Evolutionary conservation across 1,140 invertebrate genomes (phyloP).

Genomic region (Pararge aegeria): DNA sequence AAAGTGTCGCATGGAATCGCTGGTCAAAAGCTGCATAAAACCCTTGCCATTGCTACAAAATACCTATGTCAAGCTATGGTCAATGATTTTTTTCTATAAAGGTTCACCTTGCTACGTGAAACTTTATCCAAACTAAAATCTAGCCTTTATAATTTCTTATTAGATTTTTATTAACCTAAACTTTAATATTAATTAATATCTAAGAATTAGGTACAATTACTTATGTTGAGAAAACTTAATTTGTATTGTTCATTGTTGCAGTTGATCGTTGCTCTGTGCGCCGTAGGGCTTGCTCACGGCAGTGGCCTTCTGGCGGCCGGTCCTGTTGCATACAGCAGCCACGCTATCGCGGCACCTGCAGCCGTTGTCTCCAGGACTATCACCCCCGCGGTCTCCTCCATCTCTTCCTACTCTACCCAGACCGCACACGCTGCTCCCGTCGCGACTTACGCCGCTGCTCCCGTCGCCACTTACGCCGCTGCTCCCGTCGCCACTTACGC

Average conservation of each 20-base stretch:
- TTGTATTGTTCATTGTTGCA: constrained; percentile 17
- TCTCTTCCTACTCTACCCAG: constrained; percentile 46
- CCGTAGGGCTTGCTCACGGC: constrained; percentile 41
- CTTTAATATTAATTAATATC: no score
- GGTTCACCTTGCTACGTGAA: no score
- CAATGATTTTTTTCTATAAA: no score
- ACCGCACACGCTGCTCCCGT: constrained; percentile 40
- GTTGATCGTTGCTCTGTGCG: constrained; percentile 47
- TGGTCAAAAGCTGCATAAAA: no score
- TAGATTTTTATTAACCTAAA: no score
- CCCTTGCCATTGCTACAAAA: no score
- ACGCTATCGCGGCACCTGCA: constrained; percentile 31
- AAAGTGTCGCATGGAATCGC: no score
- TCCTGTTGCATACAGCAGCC: constrained; percentile 40
- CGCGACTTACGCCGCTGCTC: constrained; percentile 37
- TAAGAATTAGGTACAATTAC: no score
- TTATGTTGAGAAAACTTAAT: no score
- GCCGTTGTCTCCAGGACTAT: constrained; percentile 36
- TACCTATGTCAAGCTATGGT: no score
- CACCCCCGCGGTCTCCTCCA: constrained; percentile 44
- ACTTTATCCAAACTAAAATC: no score
- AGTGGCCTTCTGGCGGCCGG: constrained; percentile 36
- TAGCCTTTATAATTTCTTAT: no score
- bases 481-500: constrained; percentile 29
- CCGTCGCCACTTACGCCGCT: constrained; percentile 37